These are phyloP conservation scores for Gambusia yucatana DNA, from an alignment of 2,797 vertebrate genomes.

Conservation along the genomic window DNA sequence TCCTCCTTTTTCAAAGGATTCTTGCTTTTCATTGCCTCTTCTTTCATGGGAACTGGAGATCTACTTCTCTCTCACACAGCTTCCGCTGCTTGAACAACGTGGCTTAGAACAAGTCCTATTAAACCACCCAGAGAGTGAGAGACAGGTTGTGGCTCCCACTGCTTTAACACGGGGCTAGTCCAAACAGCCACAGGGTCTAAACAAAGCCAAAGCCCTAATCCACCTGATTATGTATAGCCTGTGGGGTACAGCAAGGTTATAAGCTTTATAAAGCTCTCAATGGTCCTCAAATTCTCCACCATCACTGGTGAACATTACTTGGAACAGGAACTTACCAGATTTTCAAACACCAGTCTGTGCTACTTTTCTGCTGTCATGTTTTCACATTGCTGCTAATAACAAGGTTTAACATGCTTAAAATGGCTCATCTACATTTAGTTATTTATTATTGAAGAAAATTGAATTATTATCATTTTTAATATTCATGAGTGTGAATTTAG, in stretches of 20 bases:
- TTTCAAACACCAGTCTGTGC: background rate
- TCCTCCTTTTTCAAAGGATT: conserved; percentile 15
- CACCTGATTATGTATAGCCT: conserved; percentile 36
- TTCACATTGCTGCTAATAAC: background rate
- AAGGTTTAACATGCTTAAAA: background rate
- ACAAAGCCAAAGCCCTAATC: conserved; percentile 61
- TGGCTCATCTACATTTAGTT: background rate
- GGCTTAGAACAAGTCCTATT: conserved; percentile 59
- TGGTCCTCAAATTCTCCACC: conserved; percentile 12
- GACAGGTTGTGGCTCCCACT: conserved; percentile 43
- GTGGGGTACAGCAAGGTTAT: conserved; percentile 32
- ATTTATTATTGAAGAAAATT: too few relatives aligned
- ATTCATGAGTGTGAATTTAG: background rate
- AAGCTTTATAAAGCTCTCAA: conserved; percentile 22
- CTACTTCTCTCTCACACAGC: conserved; percentile 63
- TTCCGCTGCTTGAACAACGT: conserved; percentile 48
- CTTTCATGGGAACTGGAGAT: conserved; percentile 62
- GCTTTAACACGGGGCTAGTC: conserved; percentile 44
- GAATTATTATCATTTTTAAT: background rate
- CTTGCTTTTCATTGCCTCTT: conserved; percentile 11
- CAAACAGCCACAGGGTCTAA: conserved; percentile 54
- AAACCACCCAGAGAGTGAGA: conserved; percentile 44
- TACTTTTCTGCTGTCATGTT: background rate
- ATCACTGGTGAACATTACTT: background rate
- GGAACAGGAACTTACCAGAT: background rate